Evolutionary conservation across 2,113 vertebrate species (phyloP).

Genomic region (Pitta sordida): DNA sequence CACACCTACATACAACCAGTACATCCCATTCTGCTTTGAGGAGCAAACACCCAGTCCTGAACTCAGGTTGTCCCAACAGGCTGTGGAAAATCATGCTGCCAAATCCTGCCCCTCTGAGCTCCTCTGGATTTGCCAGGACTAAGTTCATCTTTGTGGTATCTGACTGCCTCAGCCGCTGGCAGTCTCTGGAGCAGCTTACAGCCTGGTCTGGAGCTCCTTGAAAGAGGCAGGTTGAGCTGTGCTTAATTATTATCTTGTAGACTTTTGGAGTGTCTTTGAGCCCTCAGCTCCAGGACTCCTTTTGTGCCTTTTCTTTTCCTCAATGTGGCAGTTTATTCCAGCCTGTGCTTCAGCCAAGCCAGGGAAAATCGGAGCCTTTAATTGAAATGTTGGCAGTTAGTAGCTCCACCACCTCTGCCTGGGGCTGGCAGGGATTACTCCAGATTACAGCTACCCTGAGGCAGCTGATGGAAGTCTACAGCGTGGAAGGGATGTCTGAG

Average conservation of each 20-base stretch:
- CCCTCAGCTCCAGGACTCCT: background rate
- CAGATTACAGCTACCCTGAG: background rate
- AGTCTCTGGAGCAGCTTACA: background rate
- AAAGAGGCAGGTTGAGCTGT: background rate
- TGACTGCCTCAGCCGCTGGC: background rate
- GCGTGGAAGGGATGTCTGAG: background rate
- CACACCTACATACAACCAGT: background rate
- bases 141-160: background rate
- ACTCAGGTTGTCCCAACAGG: fast-evolving
- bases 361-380: background rate
- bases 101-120: background rate
- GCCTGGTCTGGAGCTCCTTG: background rate
- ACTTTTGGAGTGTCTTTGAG: background rate
- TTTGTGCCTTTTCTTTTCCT: background rate
- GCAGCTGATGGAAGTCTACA: background rate
- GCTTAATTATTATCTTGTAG: background rate
- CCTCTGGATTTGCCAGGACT: background rate
- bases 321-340: background rate
- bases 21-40: background rate
- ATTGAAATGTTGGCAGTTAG: background rate
- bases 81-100: background rate
- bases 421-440: background rate
- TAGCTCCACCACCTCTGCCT: background rate
- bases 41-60: background rate
- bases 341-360: background rate